Base-by-base conservation (phyloP, 2,888 invertebrate species). In the Noctua janthina region DNA sequence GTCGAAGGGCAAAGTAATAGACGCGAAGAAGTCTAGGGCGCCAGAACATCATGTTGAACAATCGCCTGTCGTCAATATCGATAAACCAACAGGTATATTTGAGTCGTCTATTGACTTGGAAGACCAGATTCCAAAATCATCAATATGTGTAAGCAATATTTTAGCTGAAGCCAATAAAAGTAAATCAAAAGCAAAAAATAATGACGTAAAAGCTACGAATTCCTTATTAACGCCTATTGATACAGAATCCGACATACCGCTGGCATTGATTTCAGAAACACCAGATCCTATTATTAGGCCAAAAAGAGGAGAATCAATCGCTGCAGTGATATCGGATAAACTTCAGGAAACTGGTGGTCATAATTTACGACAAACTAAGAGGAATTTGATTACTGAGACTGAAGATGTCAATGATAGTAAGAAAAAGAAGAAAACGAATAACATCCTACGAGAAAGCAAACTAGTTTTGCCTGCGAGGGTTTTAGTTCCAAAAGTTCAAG, bases 31-130 rank as follows among this genome's bases (percentile, higher is more conserved):
- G 91, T 89, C 94, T 0, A 97, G 94, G 91, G 84, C 90, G 13
- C 76, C 92, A 20, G 96, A 96, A 80, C 77, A 91, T 66, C 80
- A 88, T 59, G 79, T 91, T 67, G 95, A 94, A 79, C 92, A 92
- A 83, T 90, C 92, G 23, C 88, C 95, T 39, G 94, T 96, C 54
- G 95, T 97, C 0, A 96, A 96, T 91, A 94, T 96, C 8, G 97
- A 97, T 88, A 96, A 96, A 87, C 98, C 98, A 0, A 98, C 98
- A 0, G 98, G 98, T 13, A 97, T 98, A 90, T 98, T 98, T 93
- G 98, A 98, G 91, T 97, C 98, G 1, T 98, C 98, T 3, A 95
- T 98, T 54, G 98, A 98, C 93, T 94, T 98, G 81, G 98, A 98
- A 95, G 97, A 98, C 86, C 97, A 98, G 94, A 98, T 98, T 90